phyloP scores from a whole-genome alignment of 2,888 invertebrate species.

The Lasioglossum oenotherae region DNA sequence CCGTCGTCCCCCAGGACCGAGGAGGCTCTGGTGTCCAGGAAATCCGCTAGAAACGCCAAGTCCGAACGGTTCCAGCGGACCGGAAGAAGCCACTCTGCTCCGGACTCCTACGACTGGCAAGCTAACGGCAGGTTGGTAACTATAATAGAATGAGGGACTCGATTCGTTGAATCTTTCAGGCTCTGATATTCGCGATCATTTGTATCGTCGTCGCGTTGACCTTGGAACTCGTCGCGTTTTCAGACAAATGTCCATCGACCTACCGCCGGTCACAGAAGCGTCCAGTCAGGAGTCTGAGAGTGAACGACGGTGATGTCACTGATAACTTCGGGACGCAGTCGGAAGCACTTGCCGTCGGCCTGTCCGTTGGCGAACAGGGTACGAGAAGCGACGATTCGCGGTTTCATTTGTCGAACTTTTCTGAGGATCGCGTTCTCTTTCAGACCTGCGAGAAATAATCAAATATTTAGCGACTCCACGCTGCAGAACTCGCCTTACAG shows the following conservation, averaged over 20 bases:
- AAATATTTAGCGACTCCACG: neutral
- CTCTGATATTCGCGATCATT: no score
- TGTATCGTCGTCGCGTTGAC: no score
- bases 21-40: conserved; percentile 14
- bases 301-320: conserved; percentile 76
- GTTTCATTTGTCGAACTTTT: neutral
- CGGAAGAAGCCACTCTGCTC: conserved; percentile 91
- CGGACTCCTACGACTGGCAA: conserved; percentile 87
- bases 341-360: neutral
- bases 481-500: conserved; percentile 19
- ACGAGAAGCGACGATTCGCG: neutral
- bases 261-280: conserved; percentile 85
- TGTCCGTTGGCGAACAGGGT: conserved; percentile 4
- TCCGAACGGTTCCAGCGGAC: conserved; percentile 86
- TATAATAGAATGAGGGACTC: neutral
- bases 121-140: conserved; percentile 75
- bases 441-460: neutral
- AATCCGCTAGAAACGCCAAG: conserved; percentile 48
- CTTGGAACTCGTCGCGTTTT: neutral
- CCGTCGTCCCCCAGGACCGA: conserved; percentile 49
- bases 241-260: conserved; percentile 86
- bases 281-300: conserved; percentile 74
- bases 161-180: neutral
- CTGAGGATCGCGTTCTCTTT: neutral
- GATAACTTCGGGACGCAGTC: conserved; percentile 8